Conservation (phyloP, 2,888 invertebrate genomes). For the Mellilla xanthometata region DNA sequence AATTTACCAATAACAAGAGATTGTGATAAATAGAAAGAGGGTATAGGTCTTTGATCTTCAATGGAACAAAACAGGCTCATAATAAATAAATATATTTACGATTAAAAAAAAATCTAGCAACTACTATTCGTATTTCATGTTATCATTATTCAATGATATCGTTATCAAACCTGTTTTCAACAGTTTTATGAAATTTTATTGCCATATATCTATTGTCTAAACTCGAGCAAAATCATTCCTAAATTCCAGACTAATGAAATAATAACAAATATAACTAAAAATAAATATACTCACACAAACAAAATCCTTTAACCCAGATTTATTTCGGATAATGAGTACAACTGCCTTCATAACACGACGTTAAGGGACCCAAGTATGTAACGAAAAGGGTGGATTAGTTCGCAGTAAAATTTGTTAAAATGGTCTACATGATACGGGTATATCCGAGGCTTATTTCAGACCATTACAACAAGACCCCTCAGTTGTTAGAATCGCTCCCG, state of each 20-base stretch:
- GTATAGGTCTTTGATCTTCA: too few relatives aligned
- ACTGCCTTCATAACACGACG: constrained; percentile 68
- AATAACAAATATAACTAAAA: constrained; percentile 49
- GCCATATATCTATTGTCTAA: too few relatives aligned
- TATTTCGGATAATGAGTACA: constrained; percentile 75
- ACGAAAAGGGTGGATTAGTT: constrained; percentile 74
- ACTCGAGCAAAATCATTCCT: too few relatives aligned
- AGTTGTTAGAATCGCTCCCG: constrained; percentile 5
- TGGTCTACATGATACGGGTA: constrained; percentile 66
- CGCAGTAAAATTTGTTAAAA: constrained; percentile 80
- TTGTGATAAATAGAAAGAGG: too few relatives aligned
- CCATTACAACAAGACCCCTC: constrained; percentile 45
- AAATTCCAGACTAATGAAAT: constrained; percentile 50
- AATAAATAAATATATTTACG: neutral
- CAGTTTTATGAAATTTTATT: too few relatives aligned
- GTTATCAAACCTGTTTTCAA: too few relatives aligned
- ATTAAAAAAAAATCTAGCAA: too few relatives aligned
- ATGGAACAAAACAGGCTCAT: too few relatives aligned
- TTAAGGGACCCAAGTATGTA: constrained; percentile 57
- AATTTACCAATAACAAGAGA: too few relatives aligned
- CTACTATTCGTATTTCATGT: too few relatives aligned
- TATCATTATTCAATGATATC: too few relatives aligned
- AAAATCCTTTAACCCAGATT: constrained; percentile 71
- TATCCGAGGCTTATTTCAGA: constrained; percentile 50
- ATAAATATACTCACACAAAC: constrained; percentile 61